Percentiles rank a stretch among this genome's conserved stretches.
These are phyloP conservation scores for Homalodisca vitripennis DNA, from an alignment of 1,140 invertebrate species.

Conservation along the genomic window DNA sequence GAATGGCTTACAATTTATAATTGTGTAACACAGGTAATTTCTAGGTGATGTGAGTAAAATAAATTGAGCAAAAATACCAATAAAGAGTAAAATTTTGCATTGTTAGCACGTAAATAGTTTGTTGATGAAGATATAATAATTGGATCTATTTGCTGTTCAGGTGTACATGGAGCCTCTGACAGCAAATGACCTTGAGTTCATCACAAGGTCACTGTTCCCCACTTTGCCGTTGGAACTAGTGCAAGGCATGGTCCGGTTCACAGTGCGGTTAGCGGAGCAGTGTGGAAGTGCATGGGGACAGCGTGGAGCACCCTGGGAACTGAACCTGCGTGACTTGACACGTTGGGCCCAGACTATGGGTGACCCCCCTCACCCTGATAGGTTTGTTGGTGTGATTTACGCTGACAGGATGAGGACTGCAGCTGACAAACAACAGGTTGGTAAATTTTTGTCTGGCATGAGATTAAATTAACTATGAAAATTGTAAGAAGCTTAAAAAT, in stretches of 20 bases:
- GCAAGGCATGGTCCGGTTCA: conserved; percentile 78
- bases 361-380: conserved; percentile 54
- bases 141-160: too few species aligned
- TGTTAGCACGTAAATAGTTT: too few species aligned
- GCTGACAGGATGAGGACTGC: conserved; percentile 73
- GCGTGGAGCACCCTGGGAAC: conserved; percentile 93
- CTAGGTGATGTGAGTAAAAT: too few species aligned
- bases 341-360: conserved; percentile 74
- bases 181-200: conserved; percentile 70
- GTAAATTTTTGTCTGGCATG: too few species aligned
- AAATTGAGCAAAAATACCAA: too few species aligned
- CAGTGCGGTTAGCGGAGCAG: conserved; percentile 49
- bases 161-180: conserved; percentile 83
- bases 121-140: too few species aligned
- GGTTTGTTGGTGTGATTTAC: conserved; percentile 75
- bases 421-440: conserved; percentile 65
- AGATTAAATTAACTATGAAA: conserved; percentile 16
- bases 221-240: conserved; percentile 55
- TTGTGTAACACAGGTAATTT: too few species aligned
- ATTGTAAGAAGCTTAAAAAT: too few species aligned
- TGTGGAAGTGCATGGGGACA: conserved; percentile 65
- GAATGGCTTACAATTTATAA: too few species aligned
- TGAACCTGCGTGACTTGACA: conserved; percentile 93
- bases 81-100: too few species aligned
- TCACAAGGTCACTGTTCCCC: conserved; percentile 52